A percentile compares a stretch with the other conserved stretches of the same genome.
Evolutionary conservation across 2,113 vertebrate species (phyloP).

Genomic region (Craseonycteris thonglongyai): DNA sequence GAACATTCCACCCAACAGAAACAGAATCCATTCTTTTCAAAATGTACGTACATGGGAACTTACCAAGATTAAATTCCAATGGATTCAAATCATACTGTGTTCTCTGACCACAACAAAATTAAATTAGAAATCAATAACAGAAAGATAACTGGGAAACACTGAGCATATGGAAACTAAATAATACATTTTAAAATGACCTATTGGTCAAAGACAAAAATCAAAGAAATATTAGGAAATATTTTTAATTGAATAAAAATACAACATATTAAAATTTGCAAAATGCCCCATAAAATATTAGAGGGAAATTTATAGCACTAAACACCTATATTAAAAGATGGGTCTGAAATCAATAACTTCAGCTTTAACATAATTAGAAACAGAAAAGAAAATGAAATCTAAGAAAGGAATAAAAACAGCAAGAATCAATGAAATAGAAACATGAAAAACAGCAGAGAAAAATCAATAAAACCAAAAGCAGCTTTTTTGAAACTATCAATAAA

Average conservation of each 20-base stretch:
- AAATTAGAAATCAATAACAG: background rate
- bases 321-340: background rate
- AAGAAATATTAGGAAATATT: background rate
- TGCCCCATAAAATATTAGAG: background rate
- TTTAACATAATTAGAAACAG: background rate
- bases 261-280: background rate
- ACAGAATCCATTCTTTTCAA: slow-evolving; percentile 6
- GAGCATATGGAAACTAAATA: background rate
- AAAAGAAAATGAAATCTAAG: background rate
- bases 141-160: background rate
- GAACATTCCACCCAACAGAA: background rate
- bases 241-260: background rate
- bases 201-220: background rate
- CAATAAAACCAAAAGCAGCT: background rate
- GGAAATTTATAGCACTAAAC: background rate
- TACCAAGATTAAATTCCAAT: background rate
- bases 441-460: background rate
- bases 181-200: background rate
- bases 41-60: background rate
- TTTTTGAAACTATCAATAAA: background rate
- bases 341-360: background rate
- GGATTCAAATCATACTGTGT: background rate
- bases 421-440: background rate
- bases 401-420: background rate
- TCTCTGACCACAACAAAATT: background rate